Evolutionary conservation across 2,888 invertebrate genomes (phyloP), one percentile per base, ranked within the genome.

Genomic region (Drosophila birchii): DNA sequence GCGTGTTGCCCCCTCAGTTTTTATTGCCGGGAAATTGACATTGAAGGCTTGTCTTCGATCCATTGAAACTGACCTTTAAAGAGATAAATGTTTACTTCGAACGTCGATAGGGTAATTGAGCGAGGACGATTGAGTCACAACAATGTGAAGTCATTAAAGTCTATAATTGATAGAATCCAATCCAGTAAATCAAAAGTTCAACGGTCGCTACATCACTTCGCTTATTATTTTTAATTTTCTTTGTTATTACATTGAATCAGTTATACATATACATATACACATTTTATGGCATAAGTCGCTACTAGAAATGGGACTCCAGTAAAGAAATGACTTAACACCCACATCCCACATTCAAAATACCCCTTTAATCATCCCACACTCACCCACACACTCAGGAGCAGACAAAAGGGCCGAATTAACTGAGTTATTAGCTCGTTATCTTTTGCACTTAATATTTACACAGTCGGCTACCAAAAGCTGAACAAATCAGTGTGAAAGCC

Each of bases 351-450:
- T 18, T 51, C 20, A 16, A 41, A 29, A 12, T 2, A 36, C 20
- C 34, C 51, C 51, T 34, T 51, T 34, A 34, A 34, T 12, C 9
- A 34, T 34, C 34, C 51, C 34, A 51, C 20, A 23, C 5, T 23
- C 11, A 51, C 20, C 18, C 20, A 49, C 38, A 38, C 57, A 20
- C 43, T n/a, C 39, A 14, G 36, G 12, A 51, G 36, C 55, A 45
- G 47, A 60, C 54, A 60, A 41, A 71, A 23, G 16, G 32, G 7
- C 47, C 51, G 55, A 81, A 75, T 76, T 74, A 85, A 87, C 71
- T 72, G 74, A 87, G 88, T 89, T 89, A 89, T 85, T 85, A 89
- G 83, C 89, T 85, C 88, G 88, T 85, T 85, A 85, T 85, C 89
- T 82, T 77, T 63, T 72, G 71, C 80, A 89, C 89, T 80, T 78